phyloP scores from a whole-genome alignment of 1,140 invertebrate species.

The Drosophila sechellia region DNA sequence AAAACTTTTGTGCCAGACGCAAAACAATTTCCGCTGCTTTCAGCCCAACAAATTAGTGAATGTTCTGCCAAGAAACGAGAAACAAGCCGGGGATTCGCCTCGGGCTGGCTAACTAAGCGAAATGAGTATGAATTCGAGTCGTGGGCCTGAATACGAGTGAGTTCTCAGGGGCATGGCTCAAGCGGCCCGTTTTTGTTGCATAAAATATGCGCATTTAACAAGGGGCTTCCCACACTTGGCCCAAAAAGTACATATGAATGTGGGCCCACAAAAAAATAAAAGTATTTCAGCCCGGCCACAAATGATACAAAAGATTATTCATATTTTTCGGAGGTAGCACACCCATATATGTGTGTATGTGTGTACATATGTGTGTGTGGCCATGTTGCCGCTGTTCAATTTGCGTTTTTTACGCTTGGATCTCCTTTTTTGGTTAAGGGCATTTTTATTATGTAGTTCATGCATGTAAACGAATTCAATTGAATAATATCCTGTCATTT shows the following conservation, averaged over 20 bases:
- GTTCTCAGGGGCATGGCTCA: conserved; percentile 32
- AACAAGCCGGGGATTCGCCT: not conserved
- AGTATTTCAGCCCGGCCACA: conserved; percentile 42
- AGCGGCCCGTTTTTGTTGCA: conserved; percentile 53
- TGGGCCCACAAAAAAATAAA: conserved; percentile 24
- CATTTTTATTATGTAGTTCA: conserved; percentile 80
- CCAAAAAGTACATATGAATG: conserved; percentile 54
- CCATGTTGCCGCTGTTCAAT: conserved; percentile 64
- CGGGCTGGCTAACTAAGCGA: conserved; percentile 45
- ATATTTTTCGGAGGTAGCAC: conserved; percentile 32
- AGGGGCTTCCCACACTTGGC: conserved; percentile 40
- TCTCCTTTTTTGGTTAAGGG: conserved; percentile 56
- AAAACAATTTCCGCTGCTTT: conserved; percentile 74
- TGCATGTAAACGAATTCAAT: conserved; percentile 82
- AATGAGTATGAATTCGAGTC: conserved; percentile 45
- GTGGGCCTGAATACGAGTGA: conserved; percentile 45
- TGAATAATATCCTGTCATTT: conserved; percentile 84
- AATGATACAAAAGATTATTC: conserved; percentile 63
- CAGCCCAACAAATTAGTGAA: conserved; percentile 52
- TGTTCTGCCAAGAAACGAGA: conserved; percentile 41
- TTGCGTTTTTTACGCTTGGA: conserved; percentile 42
- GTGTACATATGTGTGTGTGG: conserved; percentile 11
- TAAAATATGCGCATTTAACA: conserved; percentile 82
- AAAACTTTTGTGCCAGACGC: conserved; percentile 73
- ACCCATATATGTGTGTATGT: not conserved